phyloP scores from a whole-genome alignment of 2,888 invertebrate genomes.

The Caenorhabditis wallacei region DNA sequence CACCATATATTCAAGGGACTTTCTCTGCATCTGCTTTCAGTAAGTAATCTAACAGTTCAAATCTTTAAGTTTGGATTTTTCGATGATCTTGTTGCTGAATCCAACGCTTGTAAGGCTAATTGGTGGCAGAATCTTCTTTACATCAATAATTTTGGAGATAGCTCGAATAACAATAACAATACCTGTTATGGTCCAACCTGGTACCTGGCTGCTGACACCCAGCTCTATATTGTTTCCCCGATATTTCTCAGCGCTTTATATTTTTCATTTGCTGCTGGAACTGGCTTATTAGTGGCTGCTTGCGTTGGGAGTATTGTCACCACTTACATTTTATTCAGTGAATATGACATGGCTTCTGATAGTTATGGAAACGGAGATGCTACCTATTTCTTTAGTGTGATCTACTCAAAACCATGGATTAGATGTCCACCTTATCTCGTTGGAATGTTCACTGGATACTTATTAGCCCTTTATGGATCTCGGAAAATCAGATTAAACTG shows the following conservation, averaged over 20 bases:
- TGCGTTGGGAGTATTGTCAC: conserved; percentile 29
- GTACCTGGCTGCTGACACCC: conserved; percentile 67
- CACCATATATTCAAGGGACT: conserved; percentile 47
- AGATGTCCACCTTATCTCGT: conserved; percentile 84
- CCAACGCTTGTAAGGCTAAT: conserved; percentile 54
- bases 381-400: conserved; percentile 16
- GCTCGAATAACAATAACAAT: conserved; percentile 4
- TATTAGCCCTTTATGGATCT: conserved; percentile 43
- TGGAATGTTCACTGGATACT: conserved; percentile 83
- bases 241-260: conserved; percentile 55
- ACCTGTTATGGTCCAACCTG: conserved; percentile 58
- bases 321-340: conserved; percentile 6
- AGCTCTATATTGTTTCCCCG: conserved; percentile 61
- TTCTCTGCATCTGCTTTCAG: conserved; percentile 41
- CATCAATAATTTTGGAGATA: conserved; percentile 70
- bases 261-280: conserved; percentile 49
- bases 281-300: conserved; percentile 4
- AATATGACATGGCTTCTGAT: conserved; percentile 25
- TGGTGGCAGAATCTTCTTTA: conserved; percentile 76
- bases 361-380: conserved; percentile 31
- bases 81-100: conserved; percentile 32
- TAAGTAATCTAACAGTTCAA: conserved; percentile 20
- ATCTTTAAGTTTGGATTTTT: neutral
- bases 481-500: conserved; percentile 40
- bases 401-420: conserved; percentile 79